Base-by-base conservation (phyloP, 2,113 vertebrate genomes). In the Nannobrachium achirus region DNA sequence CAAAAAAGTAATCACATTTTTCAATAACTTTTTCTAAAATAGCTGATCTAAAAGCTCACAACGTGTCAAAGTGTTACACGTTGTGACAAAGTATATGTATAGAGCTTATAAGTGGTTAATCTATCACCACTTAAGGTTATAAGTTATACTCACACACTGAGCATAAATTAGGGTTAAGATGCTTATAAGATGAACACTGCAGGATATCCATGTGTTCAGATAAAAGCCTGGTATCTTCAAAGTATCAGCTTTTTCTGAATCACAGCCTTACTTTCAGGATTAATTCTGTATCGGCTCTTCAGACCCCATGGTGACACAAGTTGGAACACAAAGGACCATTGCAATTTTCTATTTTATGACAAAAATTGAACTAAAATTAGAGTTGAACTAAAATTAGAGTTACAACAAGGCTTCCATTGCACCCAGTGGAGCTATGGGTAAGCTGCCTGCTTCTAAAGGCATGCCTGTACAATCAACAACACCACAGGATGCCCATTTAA, bases 191-290 rank as follows among this genome's bases (percentile, higher is more conserved):
- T 33, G 20, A 74, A 58, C 7, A 0, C 73, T 2, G 50, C 57
- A 7, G 75, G 75, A 61, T 15, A 58, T 60, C 44, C 16, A 42
- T 13, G 20, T 40, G 38, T 41, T 73, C 40, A 74, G 40, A 72
- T 56, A 38, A 63, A 71, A 78, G 65, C 51, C 25, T 45, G 0
- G 25, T 73, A 52, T 15, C 18, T 50, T 48, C 53, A 77, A 67
- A 62, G 63, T 20, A 55, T 76, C 41, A 56, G 56, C 33, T 58
- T 66, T 57, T 10, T 9, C 18, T 20, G 66, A 59, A 48, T 63
- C 7, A 25, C 20, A 42, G 38, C 25, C 41, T 44, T 44, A 44
- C 9, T 33, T 11, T 44, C 42, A 44, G 8, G 42, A 8, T 44
- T 44, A 44, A 48, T 14, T 48, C 45, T 14, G 45, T 0, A 48